Base-by-base conservation (phyloP, 2,797 vertebrate species). In the Nyctalus aviator region DNA sequence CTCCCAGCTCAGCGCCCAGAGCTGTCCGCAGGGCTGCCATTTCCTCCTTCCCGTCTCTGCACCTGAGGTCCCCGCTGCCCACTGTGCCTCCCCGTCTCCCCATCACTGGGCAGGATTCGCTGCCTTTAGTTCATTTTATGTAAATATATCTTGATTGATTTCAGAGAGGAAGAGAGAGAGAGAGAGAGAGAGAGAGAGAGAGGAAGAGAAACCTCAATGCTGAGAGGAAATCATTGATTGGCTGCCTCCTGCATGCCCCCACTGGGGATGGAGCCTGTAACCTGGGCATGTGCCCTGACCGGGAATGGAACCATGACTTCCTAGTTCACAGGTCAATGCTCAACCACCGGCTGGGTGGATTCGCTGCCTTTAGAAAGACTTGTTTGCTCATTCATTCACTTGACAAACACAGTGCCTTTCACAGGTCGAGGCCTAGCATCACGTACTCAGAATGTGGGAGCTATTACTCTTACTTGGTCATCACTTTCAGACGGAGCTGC, bases 51-150 rank as follows among this genome's bases (percentile, higher is more conserved):
- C 3, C 6, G 68, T 37, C 57, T 72, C 27, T n/a, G 59, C 50
- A 8, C 2, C 2, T 15, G 20, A 4, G 0, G 44, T n/a, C 20
- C 8, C 35, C 7, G 59, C 32, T 8, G 53, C 4, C 20, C 44
- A 2, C 44, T 12, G 1, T 20, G 32, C 21, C 18, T 30, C 12
- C 37, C n/a, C 9, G n/a, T 68, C 17, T 57, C n/a, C n/a, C 53
- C 72, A 72, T 59, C 46, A 15, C 23, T 3, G n/a, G 5, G 48
- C 57, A 53, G 53, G 21, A 44, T 27, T 57, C 2, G 0, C 44
- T 59, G 37, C 69, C n/a, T 69, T 57, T 48, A 23, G 27, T 62
- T 62, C 25, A 30, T 30, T 30, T 13, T 62, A 62, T 62, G 12
- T 62, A 30, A 62, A 62, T 62, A 62, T 62, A 62, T 62, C 2